These are phyloP conservation scores for Atrichornis clamosus DNA, from an alignment of 2,113 vertebrate species.

Conservation along the genomic window DNA sequence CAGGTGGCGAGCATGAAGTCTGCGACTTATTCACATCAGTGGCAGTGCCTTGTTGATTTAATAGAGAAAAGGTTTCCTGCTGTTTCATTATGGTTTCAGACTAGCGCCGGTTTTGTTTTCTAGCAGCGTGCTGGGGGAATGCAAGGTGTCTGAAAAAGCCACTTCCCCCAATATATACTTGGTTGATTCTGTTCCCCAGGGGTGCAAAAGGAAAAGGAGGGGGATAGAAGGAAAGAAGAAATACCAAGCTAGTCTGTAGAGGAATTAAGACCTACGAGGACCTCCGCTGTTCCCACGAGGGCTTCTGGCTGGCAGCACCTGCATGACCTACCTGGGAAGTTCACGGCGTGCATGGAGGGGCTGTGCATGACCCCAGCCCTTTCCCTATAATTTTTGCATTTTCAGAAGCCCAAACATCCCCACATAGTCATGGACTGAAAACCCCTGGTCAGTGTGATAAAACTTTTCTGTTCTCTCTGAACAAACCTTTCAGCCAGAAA, in stretches of 20 bases:
- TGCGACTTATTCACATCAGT: background rate
- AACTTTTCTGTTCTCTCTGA: background rate
- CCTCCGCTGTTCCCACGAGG: accelerated
- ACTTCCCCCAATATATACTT: background rate
- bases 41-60: background rate
- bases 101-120: background rate
- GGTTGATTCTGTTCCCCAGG: background rate
- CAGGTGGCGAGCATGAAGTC: background rate
- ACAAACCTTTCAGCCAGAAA: background rate
- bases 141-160: background rate
- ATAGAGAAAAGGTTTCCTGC: background rate
- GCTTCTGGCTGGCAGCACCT: background rate
- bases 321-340: background rate
- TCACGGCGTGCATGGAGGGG: accelerated
- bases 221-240: background rate
- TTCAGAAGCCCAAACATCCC: background rate
- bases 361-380: background rate
- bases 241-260: background rate
- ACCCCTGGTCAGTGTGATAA: background rate
- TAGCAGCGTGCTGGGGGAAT: background rate
- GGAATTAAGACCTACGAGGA: accelerated
- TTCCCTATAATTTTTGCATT: background rate
- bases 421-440: background rate
- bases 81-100: background rate
- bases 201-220: background rate